phyloP scores from a whole-genome alignment of 1,140 invertebrate species.

The Hycleus cichorii region DNA sequence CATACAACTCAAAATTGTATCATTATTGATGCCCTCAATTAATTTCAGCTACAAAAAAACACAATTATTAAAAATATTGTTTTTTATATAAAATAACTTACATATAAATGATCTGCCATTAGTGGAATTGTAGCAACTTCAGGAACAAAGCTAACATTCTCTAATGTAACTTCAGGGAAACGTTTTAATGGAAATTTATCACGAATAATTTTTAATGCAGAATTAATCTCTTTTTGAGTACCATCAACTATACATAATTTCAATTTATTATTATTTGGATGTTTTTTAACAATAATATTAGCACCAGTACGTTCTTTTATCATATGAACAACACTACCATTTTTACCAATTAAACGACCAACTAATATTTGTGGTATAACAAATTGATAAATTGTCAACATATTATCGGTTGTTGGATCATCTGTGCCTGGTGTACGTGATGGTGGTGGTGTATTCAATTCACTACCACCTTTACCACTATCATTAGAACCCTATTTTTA shows the following conservation, averaged over 20 bases:
- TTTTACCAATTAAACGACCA: constrained; percentile 79
- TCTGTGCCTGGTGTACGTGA: constrained; percentile 27
- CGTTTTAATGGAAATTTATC: constrained; percentile 72
- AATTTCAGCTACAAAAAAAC: constrained; percentile 58
- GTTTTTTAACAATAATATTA: constrained; percentile 67
- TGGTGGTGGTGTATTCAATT: constrained; percentile 53
- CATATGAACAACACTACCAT: constrained; percentile 71
- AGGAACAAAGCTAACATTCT: constrained; percentile 61
- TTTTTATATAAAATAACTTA: constrained; percentile 39
- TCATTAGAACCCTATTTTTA: constrained; percentile 56
- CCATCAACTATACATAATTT: constrained; percentile 55
- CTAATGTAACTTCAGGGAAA: constrained; percentile 71
- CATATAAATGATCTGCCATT: constrained; percentile 56
- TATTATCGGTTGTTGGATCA: neutral
- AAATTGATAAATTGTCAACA: constrained; percentile 61
- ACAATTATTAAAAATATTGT: neutral
- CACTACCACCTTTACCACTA: constrained; percentile 67
- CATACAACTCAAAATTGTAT: constrained; percentile 79
- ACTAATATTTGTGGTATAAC: constrained; percentile 71
- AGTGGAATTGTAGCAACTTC: constrained; percentile 49
- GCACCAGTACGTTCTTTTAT: constrained; percentile 74
- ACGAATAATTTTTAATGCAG: constrained; percentile 73
- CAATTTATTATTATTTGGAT: constrained; percentile 58
- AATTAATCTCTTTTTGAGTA: constrained; percentile 63
- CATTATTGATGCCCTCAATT: constrained; percentile 86